A percentile compares a stretch with the other conserved stretches of the same genome.
Conservation (phyloP, 2,888 invertebrate genomes). For the Laothoe populi region DNA sequence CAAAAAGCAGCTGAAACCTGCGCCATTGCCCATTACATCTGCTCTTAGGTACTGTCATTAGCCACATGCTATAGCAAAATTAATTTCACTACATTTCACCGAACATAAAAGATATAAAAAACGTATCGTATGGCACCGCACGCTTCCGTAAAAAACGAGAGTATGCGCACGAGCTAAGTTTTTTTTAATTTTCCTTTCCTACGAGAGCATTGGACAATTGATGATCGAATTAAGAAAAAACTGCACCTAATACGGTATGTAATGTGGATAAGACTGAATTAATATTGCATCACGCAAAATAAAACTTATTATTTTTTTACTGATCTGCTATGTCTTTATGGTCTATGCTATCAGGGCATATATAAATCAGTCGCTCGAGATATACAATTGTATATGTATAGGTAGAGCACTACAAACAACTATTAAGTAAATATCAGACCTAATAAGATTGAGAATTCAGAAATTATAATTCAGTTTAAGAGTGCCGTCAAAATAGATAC, state of each 20-base stretch:
- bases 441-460: too few species aligned
- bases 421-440: too few species aligned
- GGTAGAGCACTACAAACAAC: too few species aligned
- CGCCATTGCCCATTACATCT: conserved; percentile 52
- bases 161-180: conserved; percentile 74
- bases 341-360: too few species aligned
- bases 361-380: too few species aligned
- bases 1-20: conserved; percentile 42
- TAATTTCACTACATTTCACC: conserved; percentile 69
- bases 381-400: too few species aligned
- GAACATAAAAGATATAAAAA: conserved; percentile 61
- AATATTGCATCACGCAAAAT: not conserved
- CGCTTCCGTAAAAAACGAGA: conserved; percentile 76
- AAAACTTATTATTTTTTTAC: not conserved
- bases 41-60: conserved; percentile 50
- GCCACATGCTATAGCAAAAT: conserved; percentile 69
- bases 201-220: conserved; percentile 70
- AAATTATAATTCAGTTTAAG: too few species aligned
- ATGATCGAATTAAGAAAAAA: conserved; percentile 79
- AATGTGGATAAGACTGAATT: conserved; percentile 52
- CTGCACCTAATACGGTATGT: conserved; percentile 40
- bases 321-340: not conserved
- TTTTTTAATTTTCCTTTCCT: conserved; percentile 60
- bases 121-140: conserved; percentile 53
- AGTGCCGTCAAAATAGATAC: too few species aligned